These are phyloP conservation scores for Ptyas mucosa DNA, from an alignment of 2,113 vertebrate genomes.

Conservation along the genomic window DNA sequence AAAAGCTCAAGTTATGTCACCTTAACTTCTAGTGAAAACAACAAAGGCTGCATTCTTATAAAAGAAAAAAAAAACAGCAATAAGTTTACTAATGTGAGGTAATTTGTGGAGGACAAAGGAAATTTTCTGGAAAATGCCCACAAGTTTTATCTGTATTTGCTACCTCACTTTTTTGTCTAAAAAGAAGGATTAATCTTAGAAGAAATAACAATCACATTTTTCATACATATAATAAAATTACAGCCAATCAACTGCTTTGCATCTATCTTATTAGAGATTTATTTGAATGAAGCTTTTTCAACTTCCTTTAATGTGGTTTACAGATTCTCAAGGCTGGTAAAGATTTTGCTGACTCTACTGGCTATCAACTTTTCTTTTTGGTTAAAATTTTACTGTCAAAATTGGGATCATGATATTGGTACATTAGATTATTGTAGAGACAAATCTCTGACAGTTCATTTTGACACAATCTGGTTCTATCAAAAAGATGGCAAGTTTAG, in stretches of 20 bases:
- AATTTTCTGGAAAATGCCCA: neutral
- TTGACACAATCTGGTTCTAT: neutral
- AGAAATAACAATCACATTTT: neutral
- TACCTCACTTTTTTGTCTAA: neutral
- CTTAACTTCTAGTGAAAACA: neutral
- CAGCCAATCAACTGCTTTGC: neutral
- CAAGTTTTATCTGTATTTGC: neutral
- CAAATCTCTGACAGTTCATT: neutral
- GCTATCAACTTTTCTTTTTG: neutral
- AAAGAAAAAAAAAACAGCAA: neutral
- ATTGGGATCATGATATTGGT: neutral
- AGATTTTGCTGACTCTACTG: neutral
- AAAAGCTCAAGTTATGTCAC: accelerated
- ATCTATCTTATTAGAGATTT: neutral
- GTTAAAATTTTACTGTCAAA: neutral
- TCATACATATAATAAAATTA: neutral
- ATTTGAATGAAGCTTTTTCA: neutral
- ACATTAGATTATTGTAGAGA: neutral
- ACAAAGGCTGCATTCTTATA: constrained; percentile 4
- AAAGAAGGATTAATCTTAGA: neutral
- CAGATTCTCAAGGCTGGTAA: neutral
- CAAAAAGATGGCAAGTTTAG: neutral
- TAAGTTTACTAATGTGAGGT: neutral
- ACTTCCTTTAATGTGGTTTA: neutral
- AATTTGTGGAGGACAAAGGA: neutral